phyloP scores from a whole-genome alignment of 2,797 vertebrate species.

The Gambusia yucatana region DNA sequence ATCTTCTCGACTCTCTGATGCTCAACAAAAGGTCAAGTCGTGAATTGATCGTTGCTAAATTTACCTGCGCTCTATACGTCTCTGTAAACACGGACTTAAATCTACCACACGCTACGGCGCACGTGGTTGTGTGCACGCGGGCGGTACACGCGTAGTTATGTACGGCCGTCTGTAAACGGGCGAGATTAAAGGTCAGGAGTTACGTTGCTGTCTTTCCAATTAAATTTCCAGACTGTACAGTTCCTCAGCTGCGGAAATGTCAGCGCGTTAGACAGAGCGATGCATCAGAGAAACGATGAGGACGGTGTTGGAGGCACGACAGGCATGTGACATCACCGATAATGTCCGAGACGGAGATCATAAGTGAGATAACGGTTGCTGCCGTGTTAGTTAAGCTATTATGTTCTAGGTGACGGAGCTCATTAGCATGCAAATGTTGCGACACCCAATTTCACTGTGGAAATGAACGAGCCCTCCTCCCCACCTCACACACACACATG shows the following conservation, averaged over 20 bases:
- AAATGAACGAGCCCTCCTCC: slow-evolving; percentile 27
- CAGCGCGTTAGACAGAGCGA: background rate
- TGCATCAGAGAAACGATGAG: slow-evolving; percentile 11
- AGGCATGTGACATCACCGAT: slow-evolving; percentile 61
- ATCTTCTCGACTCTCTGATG: background rate
- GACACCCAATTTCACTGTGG: slow-evolving; percentile 45
- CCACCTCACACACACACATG: background rate
- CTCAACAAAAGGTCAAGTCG: slow-evolving; percentile 9
- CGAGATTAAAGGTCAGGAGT: slow-evolving; percentile 43
- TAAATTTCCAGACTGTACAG: slow-evolving; percentile 24
- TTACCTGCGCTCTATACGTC: background rate
- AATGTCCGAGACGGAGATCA: slow-evolving; percentile 64
- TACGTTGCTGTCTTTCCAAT: slow-evolving; percentile 56
- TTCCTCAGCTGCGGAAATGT: slow-evolving; percentile 42
- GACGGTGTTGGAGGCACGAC: slow-evolving; percentile 40
- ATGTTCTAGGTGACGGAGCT: slow-evolving; percentile 67
- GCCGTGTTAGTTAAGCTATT: slow-evolving; percentile 67
- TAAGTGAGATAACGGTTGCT: slow-evolving; percentile 67
- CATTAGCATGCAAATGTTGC: slow-evolving; percentile 71
- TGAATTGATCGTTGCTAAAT: slow-evolving; percentile 4
- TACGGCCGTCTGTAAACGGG: slow-evolving; percentile 37
- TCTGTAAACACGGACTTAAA: slow-evolving; percentile 6
- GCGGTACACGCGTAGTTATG: slow-evolving; percentile 1
- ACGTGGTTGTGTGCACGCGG: background rate
- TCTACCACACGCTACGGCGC: background rate